A percentile compares a stretch with the other conserved stretches of the same genome.
Conservation (phyloP, 2,113 vertebrate species). For the Scopus umbretta region DNA sequence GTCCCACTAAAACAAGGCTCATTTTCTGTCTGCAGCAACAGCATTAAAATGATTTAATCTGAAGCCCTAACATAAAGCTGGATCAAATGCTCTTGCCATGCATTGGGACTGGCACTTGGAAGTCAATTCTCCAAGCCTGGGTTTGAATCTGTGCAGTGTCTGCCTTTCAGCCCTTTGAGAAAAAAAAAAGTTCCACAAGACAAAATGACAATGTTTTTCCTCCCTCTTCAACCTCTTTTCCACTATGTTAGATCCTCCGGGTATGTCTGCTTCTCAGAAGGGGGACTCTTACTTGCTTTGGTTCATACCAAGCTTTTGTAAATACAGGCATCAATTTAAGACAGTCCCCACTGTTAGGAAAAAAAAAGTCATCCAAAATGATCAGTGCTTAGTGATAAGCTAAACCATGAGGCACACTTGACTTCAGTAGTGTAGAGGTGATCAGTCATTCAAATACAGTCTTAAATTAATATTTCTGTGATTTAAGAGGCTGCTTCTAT, state of each 20-base stretch:
- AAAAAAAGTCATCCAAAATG: background rate
- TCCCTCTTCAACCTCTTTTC: background rate
- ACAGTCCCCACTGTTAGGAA: background rate
- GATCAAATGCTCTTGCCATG: background rate
- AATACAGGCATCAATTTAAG: background rate
- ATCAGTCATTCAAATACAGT: background rate
- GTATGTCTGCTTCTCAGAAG: background rate
- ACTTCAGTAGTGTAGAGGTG: background rate
- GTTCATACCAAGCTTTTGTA: background rate
- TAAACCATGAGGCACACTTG: background rate
- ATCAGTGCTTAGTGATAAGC: background rate
- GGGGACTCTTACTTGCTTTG: background rate
- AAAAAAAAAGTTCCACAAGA: background rate
- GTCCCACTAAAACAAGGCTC: background rate
- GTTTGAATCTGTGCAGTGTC: background rate
- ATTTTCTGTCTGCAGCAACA: background rate
- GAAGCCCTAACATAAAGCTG: background rate
- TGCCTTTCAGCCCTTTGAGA: background rate
- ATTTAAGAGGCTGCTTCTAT: background rate
- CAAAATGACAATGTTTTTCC: background rate
- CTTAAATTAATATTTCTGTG: background rate
- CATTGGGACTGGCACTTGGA: background rate
- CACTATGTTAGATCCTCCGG: background rate
- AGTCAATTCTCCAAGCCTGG: background rate
- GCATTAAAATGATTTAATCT: background rate